These are phyloP conservation scores for Phycodurus eques DNA, from an alignment of 2,113 vertebrate species.

Conservation along the genomic window DNA sequence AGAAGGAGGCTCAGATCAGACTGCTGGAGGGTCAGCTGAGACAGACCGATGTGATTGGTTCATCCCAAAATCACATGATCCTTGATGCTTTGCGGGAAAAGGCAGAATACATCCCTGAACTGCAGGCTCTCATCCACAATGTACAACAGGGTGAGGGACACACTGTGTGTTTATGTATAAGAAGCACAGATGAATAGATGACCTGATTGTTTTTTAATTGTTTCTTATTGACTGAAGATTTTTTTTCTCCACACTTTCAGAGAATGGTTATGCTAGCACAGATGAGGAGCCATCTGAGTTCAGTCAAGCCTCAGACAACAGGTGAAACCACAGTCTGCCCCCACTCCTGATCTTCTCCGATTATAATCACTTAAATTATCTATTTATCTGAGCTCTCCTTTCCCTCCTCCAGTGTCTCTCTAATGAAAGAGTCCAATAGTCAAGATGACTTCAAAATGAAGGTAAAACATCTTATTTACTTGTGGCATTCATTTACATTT, in stretches of 20 bases:
- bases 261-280: slow-evolving; percentile 91
- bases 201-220: not conserved
- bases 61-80: slow-evolving; percentile 87
- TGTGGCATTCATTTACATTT: not conserved
- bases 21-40: slow-evolving; percentile 90
- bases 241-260: slow-evolving; percentile 58
- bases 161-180: not conserved
- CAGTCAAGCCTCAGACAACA: slow-evolving; percentile 87
- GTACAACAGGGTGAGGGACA: slow-evolving; percentile 85
- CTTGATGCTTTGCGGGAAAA: slow-evolving; percentile 90
- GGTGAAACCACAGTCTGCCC: slow-evolving; percentile 70
- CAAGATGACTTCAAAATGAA: slow-evolving; percentile 95
- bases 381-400: not conserved
- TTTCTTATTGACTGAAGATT: not conserved
- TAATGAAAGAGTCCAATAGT: slow-evolving; percentile 92
- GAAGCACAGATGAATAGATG: not conserved
- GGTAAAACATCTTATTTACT: slow-evolving; percentile 60
- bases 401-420: slow-evolving; percentile 73
- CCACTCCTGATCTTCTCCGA: not conserved
- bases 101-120: slow-evolving; percentile 86
- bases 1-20: slow-evolving; percentile 92
- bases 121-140: slow-evolving; percentile 90
- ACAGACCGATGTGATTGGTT: slow-evolving; percentile 82
- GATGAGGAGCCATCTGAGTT: slow-evolving; percentile 93
- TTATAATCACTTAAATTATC: not conserved